These are phyloP conservation scores for Eurytoma californica DNA, from an alignment of 2,888 invertebrate genomes.

Conservation along the genomic window DNA sequence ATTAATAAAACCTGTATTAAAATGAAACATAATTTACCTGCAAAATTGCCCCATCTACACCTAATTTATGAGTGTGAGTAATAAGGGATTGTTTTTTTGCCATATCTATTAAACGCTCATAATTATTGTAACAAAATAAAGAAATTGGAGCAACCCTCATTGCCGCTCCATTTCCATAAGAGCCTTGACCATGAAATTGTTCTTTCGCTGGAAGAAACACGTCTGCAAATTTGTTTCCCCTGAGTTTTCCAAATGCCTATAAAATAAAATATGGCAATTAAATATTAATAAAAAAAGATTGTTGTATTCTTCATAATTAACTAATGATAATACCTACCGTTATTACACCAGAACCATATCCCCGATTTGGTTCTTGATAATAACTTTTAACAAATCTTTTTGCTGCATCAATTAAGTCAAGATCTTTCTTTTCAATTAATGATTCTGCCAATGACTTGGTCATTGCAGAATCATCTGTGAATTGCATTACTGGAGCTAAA, in stretches of 20 bases:
- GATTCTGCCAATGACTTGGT: conserved; percentile 80
- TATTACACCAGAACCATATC: conserved; percentile 81
- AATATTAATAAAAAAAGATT: background rate
- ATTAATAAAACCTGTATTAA: background rate
- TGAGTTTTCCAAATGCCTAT: conserved; percentile 78
- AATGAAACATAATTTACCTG: conserved; percentile 67
- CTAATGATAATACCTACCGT: conserved; percentile 61
- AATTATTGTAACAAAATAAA: conserved; percentile 78
- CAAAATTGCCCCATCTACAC: conserved; percentile 78
- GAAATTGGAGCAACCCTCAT: conserved; percentile 84
- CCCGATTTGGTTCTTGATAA: conserved; percentile 79
- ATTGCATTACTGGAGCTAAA: conserved; percentile 78
- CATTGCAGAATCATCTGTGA: conserved; percentile 86
- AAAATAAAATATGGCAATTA: conserved; percentile 5
- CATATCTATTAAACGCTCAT: conserved; percentile 76
- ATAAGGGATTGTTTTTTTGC: conserved; percentile 77
- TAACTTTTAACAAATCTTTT: conserved; percentile 81
- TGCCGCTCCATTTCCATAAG: conserved; percentile 87
- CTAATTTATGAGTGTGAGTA: conserved; percentile 80
- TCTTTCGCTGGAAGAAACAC: conserved; percentile 80
- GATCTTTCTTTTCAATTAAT: conserved; percentile 77
- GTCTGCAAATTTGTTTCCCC: conserved; percentile 77
- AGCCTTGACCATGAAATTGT: conserved; percentile 82
- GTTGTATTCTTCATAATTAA: background rate
- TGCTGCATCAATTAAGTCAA: conserved; percentile 79